Percentiles rank a stretch among this genome's conserved stretches.
Evolutionary conservation across 2,888 invertebrate species (phyloP).

Genomic region (Drosophila koepferae): DNA sequence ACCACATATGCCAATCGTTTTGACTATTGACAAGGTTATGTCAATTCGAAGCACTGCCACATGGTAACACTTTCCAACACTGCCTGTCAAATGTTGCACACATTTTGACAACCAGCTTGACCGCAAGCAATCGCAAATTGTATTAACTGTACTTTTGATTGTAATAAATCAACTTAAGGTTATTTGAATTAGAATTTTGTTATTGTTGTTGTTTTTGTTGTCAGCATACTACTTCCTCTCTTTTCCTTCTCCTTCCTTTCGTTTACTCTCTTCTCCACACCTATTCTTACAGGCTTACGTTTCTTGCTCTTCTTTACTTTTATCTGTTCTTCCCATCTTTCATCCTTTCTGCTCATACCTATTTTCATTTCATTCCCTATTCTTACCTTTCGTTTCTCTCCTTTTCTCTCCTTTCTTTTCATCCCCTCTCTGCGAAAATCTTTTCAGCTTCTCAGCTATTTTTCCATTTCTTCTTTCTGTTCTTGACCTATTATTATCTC

Average conservation of each 20-base stretch:
- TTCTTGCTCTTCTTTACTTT: not conserved
- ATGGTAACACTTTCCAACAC: constrained; percentile 6
- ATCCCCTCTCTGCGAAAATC: not conserved
- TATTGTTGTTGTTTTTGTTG: not conserved
- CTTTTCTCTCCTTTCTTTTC: not conserved
- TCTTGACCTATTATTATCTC: not conserved
- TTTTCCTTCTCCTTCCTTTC: not conserved
- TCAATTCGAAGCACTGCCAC: constrained; percentile 2
- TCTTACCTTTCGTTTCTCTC: too few relatives aligned
- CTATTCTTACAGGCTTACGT: too few relatives aligned
- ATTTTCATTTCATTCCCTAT: too few relatives aligned
- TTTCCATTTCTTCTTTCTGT: not conserved
- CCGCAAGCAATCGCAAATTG: constrained; percentile 1
- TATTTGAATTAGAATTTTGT: not conserved
- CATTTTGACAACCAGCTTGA: constrained; percentile 8
- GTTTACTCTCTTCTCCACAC: not conserved
- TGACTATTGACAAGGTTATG: constrained; percentile 21
- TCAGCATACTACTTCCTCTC: not conserved
- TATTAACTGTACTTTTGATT: not conserved
- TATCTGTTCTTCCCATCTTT: not conserved
- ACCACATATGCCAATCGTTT: constrained; percentile 33
- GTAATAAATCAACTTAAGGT: too few relatives aligned
- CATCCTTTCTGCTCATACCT: not conserved
- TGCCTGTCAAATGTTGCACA: not conserved
- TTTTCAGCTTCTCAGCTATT: not conserved